A percentile compares a stretch with the other conserved stretches of the same genome.
Conservation (phyloP, 2,888 invertebrate genomes). For the Hanleya hanleyi region DNA sequence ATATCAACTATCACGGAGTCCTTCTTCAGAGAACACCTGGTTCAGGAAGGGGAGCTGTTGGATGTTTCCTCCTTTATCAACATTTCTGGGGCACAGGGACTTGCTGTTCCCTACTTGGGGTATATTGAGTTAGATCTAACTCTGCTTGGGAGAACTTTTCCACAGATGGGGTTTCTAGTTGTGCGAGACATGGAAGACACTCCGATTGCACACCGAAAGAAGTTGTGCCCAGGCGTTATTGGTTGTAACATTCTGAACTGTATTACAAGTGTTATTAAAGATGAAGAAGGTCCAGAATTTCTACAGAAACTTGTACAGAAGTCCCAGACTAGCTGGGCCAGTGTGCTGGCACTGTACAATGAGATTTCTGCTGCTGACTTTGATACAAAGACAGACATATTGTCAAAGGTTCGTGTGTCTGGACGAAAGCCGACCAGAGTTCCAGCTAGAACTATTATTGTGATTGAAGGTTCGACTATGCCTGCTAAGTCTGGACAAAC, state of each 20-base stretch:
- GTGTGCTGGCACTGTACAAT: too few species aligned
- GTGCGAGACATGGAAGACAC: slow-evolving; percentile 16
- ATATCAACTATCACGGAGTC: not conserved
- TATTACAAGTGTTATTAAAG: not conserved
- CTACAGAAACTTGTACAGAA: too few species aligned
- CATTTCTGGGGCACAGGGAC: slow-evolving; percentile 4
- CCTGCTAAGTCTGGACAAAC: not conserved
- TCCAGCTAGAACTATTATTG: not conserved
- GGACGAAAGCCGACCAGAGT: not conserved
- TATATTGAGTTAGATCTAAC: slow-evolving; percentile 19
- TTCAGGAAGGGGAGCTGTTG: not conserved
- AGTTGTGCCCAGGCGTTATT: slow-evolving; percentile 22
- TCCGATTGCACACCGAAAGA: slow-evolving; percentile 6
- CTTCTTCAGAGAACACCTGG: not conserved
- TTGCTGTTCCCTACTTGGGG: slow-evolving; percentile 14
- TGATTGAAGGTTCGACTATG: not conserved
- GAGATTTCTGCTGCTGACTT: too few species aligned
- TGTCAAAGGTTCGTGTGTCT: not conserved
- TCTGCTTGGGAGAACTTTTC: slow-evolving; percentile 4
- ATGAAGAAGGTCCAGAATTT: not conserved
- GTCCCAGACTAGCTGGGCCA: too few species aligned
- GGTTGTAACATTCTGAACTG: slow-evolving; percentile 23
- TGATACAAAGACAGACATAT: not conserved
- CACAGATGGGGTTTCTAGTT: slow-evolving; percentile 21
- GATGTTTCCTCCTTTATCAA: not conserved